Conservation (phyloP, 1,140 invertebrate genomes). For the Nephotettix cincticeps region DNA sequence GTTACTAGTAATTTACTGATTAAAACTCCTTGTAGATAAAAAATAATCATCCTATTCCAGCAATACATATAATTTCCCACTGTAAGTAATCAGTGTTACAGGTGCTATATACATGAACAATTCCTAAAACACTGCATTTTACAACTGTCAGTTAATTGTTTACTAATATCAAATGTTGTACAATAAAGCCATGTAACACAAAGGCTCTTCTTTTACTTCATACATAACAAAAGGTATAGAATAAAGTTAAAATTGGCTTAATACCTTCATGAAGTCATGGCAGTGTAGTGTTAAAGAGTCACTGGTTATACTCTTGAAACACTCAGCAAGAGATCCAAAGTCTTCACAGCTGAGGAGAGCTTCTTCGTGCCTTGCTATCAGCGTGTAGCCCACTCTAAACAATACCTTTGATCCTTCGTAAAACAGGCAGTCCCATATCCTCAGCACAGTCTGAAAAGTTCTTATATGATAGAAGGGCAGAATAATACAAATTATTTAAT, state of each 20-base stretch:
- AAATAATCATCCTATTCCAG: no score
- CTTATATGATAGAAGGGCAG: no score
- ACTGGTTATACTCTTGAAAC: slow-evolving; percentile 75
- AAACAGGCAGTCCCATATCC: slow-evolving; percentile 95
- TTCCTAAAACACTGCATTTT: no score
- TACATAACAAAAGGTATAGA: not conserved
- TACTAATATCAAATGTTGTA: slow-evolving; percentile 26
- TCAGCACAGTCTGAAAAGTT: slow-evolving; percentile 75
- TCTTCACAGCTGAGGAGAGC: slow-evolving; percentile 71
- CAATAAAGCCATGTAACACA: not conserved
- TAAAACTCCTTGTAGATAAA: no score
- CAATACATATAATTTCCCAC: no score
- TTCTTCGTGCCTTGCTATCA: slow-evolving; percentile 71
- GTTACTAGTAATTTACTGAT: no score
- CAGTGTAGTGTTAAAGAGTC: slow-evolving; percentile 72
- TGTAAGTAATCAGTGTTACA: no score
- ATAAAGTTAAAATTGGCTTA: not conserved
- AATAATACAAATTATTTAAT: no score
- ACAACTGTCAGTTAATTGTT: no score
- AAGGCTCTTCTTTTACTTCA: not conserved
- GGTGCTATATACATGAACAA: no score
- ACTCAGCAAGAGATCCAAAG: slow-evolving; percentile 69
- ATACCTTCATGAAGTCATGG: slow-evolving; percentile 84
- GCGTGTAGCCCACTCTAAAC: slow-evolving; percentile 80
- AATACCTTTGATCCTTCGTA: slow-evolving; percentile 89